These are phyloP conservation scores for Ceuthmochares aereus DNA, from an alignment of 2,113 vertebrate genomes.

Conservation along the genomic window DNA sequence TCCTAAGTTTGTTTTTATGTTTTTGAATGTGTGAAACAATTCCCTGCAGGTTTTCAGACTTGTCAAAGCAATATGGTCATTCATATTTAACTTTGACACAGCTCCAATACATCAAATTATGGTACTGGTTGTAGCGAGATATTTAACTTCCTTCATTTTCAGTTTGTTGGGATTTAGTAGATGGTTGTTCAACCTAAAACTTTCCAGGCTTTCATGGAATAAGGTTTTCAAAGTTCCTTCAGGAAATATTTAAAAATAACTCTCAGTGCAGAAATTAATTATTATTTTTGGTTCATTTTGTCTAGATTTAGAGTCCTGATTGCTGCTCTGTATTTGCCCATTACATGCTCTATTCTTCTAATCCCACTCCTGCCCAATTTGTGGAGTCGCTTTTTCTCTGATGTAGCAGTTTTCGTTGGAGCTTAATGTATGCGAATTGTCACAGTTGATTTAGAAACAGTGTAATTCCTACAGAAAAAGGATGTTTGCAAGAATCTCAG, in stretches of 20 bases:
- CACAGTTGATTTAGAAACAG: neutral
- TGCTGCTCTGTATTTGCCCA: neutral
- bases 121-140: neutral
- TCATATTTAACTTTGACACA: slow-evolving; percentile 56
- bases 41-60: neutral
- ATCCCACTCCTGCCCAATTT: neutral
- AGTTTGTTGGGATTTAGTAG: neutral
- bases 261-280: neutral
- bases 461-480: neutral
- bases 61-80: neutral
- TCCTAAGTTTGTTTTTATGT: slow-evolving; percentile 6
- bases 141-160: slow-evolving; percentile 52
- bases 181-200: neutral
- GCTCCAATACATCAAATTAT: neutral
- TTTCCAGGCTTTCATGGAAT: neutral
- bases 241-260: neutral
- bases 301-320: neutral
- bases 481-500: neutral
- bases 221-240: neutral
- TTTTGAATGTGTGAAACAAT: slow-evolving; percentile 25
- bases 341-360: neutral
- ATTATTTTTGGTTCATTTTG: neutral
- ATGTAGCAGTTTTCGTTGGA: neutral
- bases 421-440: neutral
- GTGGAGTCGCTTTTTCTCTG: neutral